phyloP scores from a whole-genome alignment of 2,888 invertebrate genomes.

The Physocephala rufipes region DNA sequence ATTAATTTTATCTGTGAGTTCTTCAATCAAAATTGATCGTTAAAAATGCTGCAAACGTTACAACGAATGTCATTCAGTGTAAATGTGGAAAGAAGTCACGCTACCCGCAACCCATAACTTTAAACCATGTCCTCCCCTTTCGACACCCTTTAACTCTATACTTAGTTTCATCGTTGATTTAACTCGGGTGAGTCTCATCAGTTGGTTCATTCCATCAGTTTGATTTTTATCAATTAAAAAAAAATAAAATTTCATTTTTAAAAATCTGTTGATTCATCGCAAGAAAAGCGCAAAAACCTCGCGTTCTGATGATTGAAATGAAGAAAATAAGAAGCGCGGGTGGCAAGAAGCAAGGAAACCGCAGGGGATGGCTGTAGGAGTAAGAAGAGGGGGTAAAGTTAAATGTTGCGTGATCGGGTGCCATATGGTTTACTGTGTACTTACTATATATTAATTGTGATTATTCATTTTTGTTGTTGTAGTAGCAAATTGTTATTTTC shows the following conservation, averaged over 20 bases:
- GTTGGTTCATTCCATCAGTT: conserved; percentile 24
- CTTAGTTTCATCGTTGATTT: too few relatives aligned
- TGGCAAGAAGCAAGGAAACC: conserved; percentile 6
- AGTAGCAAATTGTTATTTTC: background rate
- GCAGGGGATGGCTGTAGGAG: too few relatives aligned
- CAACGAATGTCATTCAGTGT: too few relatives aligned
- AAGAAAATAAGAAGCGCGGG: conserved; percentile 1
- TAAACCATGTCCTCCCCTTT: too few relatives aligned
- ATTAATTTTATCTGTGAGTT: too few relatives aligned
- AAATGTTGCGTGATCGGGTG: conserved; percentile 43
- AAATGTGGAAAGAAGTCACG: too few relatives aligned
- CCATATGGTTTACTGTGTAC: conserved; percentile 42
- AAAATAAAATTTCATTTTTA: conserved; percentile 16
- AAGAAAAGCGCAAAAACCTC: background rate
- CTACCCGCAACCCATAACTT: too few relatives aligned
- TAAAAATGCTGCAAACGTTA: too few relatives aligned
- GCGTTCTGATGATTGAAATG: background rate
- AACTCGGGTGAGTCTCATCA: too few relatives aligned
- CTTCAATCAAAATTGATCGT: too few relatives aligned
- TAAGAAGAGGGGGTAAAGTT: background rate
- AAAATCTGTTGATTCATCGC: conserved; percentile 21
- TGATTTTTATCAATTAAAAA: conserved; percentile 34
- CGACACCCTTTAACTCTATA: too few relatives aligned
- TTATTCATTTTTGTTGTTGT: conserved; percentile 1
- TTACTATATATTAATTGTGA: conserved; percentile 14